Base-by-base conservation (phyloP, 2,113 vertebrate species). In the Salvator merianae region DNA sequence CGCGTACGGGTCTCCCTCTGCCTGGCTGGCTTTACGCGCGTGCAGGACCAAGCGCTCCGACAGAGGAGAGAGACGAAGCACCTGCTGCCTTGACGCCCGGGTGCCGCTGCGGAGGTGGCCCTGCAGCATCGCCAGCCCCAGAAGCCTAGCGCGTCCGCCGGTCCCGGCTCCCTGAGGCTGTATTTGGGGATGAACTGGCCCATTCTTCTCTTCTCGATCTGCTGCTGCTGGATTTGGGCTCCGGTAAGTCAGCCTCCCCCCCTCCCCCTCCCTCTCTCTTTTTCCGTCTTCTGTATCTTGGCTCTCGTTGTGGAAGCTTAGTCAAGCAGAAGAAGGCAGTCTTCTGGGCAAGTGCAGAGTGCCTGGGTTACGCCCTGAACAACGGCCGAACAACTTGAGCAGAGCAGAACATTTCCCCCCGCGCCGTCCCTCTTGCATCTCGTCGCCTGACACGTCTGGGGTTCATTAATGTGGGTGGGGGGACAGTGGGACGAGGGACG, bases 241-340 rank as follows among this genome's bases (percentile, higher is more conserved):
- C 81, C 14, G 89, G 94, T 92, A 82, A 94, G 93, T 93, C 20
- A 26, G 4, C 22, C 18, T 73, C 7, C 16, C 16, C 22, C 7
- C 24, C 22, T 8, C 32, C 34, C n/a, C 47, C 7, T 30, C 28
- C 65, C 65, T 63, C 20, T 24, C 59, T 20, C 59, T 36, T 53
- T 30, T 2, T 13, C 62, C 18, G 32, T 3, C 7, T 1, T 12
- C 75, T 2, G 32, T 8, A 2, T 1, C 32, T 12, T 43, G 72
- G 53, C 0, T 73, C 9, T 40, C 0, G 59, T 18, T 9, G 24
- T 28, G 68, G 40, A 28, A 28, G 7, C 71, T 5, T 13, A 26
- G 7, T 13, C 38, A 13, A 28, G 22, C 22, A 3, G 62, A 9
- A 9, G 2, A 26, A 26, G n/a, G 4, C 26, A 59, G 47, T 32